phyloP scores from a whole-genome alignment of 2,113 vertebrate genomes.

The Vulpes ferrilata region DNA sequence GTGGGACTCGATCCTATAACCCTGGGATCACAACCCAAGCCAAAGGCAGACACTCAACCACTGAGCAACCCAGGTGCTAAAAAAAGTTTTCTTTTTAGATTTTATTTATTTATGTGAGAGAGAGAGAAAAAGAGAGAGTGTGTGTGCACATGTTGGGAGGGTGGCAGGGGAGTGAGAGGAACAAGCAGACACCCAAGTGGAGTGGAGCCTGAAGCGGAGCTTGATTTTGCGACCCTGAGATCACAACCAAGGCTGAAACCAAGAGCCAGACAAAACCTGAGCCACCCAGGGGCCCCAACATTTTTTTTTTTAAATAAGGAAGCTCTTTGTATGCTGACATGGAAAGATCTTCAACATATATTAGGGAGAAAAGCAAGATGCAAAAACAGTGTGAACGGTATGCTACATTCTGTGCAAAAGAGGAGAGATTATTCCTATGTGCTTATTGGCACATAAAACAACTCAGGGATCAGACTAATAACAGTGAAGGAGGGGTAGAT shows the following conservation, averaged over 20 bases:
- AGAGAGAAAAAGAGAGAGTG: neutral
- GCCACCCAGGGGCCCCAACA: neutral
- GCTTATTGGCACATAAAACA: neutral
- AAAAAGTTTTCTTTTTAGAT: neutral
- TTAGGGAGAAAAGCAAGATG: neutral
- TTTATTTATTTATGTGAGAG: neutral
- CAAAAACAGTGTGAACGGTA: neutral
- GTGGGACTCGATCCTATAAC: neutral
- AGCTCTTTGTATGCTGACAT: neutral
- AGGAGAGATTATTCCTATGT: neutral
- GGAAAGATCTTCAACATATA: constrained; percentile 8
- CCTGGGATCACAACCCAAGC: neutral
- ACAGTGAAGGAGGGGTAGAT: neutral
- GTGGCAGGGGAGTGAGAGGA: neutral
- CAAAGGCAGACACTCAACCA: neutral
- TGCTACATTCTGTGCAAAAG: neutral
- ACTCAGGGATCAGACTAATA: neutral
- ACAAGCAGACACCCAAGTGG: neutral
- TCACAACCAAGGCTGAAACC: neutral
- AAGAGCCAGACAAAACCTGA: neutral
- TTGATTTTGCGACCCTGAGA: neutral
- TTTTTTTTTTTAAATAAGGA: neutral
- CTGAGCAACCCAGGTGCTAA: neutral
- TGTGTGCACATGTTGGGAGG: neutral
- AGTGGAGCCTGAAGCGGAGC: neutral